Conservation (phyloP, 1,140 invertebrate species). For the Belonocnema kinseyi region DNA sequence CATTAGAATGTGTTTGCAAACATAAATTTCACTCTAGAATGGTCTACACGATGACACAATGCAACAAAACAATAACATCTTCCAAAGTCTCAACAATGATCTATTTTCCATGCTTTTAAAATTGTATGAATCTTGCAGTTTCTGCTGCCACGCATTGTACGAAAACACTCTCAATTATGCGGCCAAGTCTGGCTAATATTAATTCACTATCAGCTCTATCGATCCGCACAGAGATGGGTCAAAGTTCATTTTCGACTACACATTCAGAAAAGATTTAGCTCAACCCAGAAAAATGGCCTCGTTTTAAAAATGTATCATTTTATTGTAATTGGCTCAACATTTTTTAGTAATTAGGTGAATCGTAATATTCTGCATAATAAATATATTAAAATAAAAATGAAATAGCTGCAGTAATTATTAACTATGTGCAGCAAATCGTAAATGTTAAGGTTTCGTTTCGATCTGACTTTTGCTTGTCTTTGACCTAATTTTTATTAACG, state of each 20-base stretch:
- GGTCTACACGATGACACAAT: neutral
- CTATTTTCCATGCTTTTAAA: neutral
- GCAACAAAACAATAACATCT: neutral
- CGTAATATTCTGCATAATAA: no score
- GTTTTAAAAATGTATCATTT: no score
- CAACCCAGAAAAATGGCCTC: no score
- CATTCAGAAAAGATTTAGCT: neutral
- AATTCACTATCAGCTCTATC: neutral
- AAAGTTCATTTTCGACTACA: neutral
- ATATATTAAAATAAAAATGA: neutral
- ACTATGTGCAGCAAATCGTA: neutral
- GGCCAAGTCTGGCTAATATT: neutral
- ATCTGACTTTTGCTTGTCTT: conserved; percentile 17
- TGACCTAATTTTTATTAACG: neutral
- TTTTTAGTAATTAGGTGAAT: no score
- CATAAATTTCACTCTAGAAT: neutral
- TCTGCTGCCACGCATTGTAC: neutral
- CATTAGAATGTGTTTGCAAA: no score
- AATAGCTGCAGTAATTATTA: conserved; percentile 11
- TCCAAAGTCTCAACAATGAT: neutral
- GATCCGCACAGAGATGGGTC: neutral
- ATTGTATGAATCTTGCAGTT: neutral
- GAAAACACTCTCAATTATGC: neutral
- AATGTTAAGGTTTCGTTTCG: neutral
- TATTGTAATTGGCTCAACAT: no score